These are phyloP conservation scores for Palaemon carinicauda DNA, from an alignment of 1,140 invertebrate genomes.

Conservation along the genomic window DNA sequence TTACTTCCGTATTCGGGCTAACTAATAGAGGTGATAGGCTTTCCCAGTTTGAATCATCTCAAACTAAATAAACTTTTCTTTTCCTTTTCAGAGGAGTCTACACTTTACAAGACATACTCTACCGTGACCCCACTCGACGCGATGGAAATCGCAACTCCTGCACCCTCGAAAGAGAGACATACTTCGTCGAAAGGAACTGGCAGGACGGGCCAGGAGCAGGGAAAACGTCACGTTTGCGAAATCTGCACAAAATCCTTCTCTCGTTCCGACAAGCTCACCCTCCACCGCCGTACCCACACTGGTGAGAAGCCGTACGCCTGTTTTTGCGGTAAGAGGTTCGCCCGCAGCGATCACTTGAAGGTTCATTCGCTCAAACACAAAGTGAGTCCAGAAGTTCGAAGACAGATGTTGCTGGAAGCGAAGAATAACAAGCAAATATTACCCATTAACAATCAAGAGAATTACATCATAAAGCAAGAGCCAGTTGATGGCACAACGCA, in stretches of 20 bases:
- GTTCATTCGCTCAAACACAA: constrained; percentile 27
- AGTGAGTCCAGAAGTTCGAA: constrained; percentile 27
- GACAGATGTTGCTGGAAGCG: constrained; percentile 20
- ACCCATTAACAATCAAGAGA: not conserved
- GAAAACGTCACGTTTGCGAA: constrained; percentile 25
- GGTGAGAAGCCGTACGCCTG: constrained; percentile 33
- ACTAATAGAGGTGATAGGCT: too few species aligned
- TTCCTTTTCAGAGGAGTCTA: constrained; percentile 9
- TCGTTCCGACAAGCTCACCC: constrained; percentile 30
- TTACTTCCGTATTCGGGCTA: too few species aligned
- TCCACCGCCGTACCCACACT: constrained; percentile 27
- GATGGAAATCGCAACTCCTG: not conserved
- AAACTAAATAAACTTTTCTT: too few species aligned
- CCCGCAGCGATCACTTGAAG: constrained; percentile 19
- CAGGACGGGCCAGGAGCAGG: not conserved
- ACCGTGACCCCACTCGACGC: not conserved
- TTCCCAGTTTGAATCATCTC: too few species aligned
- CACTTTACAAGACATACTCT: constrained; percentile 39
- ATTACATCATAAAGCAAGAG: not conserved
- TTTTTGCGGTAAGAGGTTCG: constrained; percentile 32
- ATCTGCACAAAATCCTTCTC: constrained; percentile 33
- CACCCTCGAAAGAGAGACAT: not conserved
- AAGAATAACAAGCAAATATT: constrained; percentile 13
- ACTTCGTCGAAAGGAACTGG: not conserved
- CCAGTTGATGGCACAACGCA: not conserved